Percentiles rank a stretch among this genome's conserved stretches.
These are phyloP conservation scores for Argya squamiceps DNA, from an alignment of 2,797 vertebrate species.

Conservation along the genomic window DNA sequence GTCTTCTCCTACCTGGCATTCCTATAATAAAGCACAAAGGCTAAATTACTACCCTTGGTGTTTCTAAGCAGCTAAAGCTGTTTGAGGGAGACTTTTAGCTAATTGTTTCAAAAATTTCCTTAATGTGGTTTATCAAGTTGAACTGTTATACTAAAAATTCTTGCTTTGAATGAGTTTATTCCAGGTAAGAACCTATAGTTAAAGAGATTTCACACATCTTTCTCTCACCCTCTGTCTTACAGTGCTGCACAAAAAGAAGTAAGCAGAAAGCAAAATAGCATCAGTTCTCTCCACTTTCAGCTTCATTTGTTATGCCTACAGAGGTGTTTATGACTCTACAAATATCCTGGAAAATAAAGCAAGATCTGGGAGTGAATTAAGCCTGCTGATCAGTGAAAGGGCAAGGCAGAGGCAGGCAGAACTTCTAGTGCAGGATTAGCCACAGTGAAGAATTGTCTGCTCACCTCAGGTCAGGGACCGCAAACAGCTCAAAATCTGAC, in stretches of 20 bases:
- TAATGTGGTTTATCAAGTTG: neutral
- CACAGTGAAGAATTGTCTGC: neutral
- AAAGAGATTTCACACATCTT: neutral
- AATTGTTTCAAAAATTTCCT: neutral
- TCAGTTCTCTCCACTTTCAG: neutral
- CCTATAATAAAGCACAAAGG: neutral
- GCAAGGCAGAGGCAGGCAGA: neutral
- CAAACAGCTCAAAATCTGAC: neutral
- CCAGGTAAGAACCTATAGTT: neutral
- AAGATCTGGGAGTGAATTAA: neutral
- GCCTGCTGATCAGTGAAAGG: neutral
- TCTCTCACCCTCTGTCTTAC: neutral
- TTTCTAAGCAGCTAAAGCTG: neutral
- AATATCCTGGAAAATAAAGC: neutral
- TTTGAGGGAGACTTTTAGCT: neutral
- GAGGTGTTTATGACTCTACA: neutral
- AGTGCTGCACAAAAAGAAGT: neutral
- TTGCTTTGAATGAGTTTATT: neutral
- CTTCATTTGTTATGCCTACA: neutral
- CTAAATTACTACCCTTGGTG: neutral
- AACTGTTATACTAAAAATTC: neutral
- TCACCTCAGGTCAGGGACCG: neutral
- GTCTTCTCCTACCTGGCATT: neutral
- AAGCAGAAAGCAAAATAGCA: neutral
- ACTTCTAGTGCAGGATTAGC: neutral